Conservation (phyloP, 2,113 vertebrate species). For the Vicugna pacos region DNA sequence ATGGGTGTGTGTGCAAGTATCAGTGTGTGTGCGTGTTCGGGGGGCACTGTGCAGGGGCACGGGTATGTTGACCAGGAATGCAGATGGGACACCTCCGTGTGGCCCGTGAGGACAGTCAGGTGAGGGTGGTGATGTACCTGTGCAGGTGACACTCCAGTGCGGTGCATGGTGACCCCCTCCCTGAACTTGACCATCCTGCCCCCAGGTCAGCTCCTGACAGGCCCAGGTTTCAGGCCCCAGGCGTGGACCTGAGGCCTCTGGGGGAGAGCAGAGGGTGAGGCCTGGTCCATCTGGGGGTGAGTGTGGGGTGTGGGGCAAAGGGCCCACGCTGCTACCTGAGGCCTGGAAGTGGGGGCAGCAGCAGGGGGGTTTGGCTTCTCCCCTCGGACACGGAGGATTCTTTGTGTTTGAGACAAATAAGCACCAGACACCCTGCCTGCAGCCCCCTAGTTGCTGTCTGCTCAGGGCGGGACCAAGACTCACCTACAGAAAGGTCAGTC, state of each 20-base stretch:
- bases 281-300: not conserved
- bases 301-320: not conserved
- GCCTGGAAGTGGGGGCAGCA: not conserved
- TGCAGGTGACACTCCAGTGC: rapidly evolving
- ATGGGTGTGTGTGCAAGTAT: not conserved
- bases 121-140: not conserved
- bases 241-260: not conserved
- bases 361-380: not conserved
- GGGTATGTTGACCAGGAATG: not conserved
- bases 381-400: rapidly evolving
- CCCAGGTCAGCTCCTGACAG: not conserved
- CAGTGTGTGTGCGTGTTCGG: not conserved
- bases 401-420: rapidly evolving
- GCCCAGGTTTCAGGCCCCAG: not conserved
- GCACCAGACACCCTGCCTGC: not conserved
- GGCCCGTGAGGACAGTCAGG: not conserved
- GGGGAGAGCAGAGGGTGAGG: not conserved
- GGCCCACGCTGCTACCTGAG: not conserved
- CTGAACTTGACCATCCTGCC: not conserved
- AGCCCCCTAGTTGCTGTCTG: not conserved
- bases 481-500: not conserved
- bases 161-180: rapidly evolving
- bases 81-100: rapidly evolving
- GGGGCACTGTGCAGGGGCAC: too few species aligned
- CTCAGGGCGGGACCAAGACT: not conserved